Evolutionary conservation across 1,140 invertebrate genomes (phyloP), one percentile per base, ranked within the genome.

Genomic region (Procambarus virginalis): DNA sequence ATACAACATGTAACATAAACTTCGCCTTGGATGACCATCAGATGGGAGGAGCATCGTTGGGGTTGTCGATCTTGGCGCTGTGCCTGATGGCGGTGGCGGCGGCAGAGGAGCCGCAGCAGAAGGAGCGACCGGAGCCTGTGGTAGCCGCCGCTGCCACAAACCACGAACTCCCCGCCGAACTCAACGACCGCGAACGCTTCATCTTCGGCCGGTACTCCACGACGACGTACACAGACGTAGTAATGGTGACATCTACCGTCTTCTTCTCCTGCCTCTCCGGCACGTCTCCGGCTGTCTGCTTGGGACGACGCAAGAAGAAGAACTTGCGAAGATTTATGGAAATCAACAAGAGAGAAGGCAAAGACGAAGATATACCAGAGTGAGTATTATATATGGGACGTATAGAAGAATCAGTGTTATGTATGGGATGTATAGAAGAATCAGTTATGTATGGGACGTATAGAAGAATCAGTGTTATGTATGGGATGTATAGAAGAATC

Each of bases 231-330:
- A 82, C 79, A 2, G 73, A 60, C 45, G 86, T 89, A 22, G 78
- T 80, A 14, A 80, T 80, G 45, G 48, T 76, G 12, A 89, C 86
- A 4, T 89, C 86, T 22, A 89, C 86, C 2, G 86, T 89, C 22
- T 89, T 83, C 79, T 82, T 83, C 51, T 83, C 86, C 22, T 89
- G 86, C 55, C 80, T 89, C 34, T 82, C 80, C 8, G 86, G 86
- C 9, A 77, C 79, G 6, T 14, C n/a, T 3, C 22, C 79, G 0
- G 49, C 70, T 22, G 68, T 89, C 17, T 89, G 86, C 8, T 0
- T 0, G 10, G 86, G 86, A 1, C 79, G 86, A 4, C 68, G 82
- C 45, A 49, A 48, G 70, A 84, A 22, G 48, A 51, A 45, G 68
- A 8, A 4, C 22, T 73, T 34, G 5, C n/a, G n/a, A 9, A 6